A percentile compares a stretch with the other conserved stretches of the same genome.
Evolutionary conservation across 2,888 invertebrate species (phyloP).

Genomic region (Patella caerulea): DNA sequence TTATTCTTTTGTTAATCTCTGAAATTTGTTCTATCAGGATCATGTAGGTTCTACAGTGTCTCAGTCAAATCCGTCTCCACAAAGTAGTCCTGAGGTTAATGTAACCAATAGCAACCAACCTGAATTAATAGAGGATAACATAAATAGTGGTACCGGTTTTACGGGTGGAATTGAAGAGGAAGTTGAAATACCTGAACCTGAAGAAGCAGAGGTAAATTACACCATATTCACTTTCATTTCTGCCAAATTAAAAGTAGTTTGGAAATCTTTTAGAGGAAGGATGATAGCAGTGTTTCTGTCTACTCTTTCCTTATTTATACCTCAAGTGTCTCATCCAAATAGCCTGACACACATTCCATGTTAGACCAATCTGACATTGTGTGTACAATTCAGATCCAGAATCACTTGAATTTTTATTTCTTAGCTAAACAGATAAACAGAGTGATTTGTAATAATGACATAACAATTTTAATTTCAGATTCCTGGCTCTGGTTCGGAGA

Average conservation of each 20-base stretch:
- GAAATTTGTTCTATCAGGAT: constrained; percentile 43
- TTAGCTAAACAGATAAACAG: too few species aligned
- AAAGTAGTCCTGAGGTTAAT: constrained; percentile 66
- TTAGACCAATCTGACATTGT: too few species aligned
- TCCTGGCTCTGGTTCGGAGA: constrained; percentile 37
- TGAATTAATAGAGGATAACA: constrained; percentile 40
- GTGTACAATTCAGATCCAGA: too few species aligned
- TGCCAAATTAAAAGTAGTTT: too few species aligned
- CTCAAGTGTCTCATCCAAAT: too few species aligned
- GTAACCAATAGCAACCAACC: constrained; percentile 58
- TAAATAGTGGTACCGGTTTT: constrained; percentile 47
- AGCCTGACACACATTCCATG: too few species aligned
- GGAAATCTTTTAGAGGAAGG: too few species aligned
- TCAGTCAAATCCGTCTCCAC: constrained; percentile 55
- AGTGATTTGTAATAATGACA: too few species aligned
- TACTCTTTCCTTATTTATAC: too few species aligned
- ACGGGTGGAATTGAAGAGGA: constrained; percentile 58
- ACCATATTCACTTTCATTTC: background rate
- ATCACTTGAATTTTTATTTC: too few species aligned
- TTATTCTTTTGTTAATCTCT: too few species aligned
- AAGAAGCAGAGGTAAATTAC: constrained; percentile 59
- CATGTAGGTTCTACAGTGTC: constrained; percentile 55
- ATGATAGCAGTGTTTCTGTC: too few species aligned
- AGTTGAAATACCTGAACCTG: constrained; percentile 61
- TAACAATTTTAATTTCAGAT: constrained; percentile 32